These are phyloP conservation scores for Tribolium freemani DNA, from an alignment of 2,888 invertebrate genomes.

Conservation along the genomic window DNA sequence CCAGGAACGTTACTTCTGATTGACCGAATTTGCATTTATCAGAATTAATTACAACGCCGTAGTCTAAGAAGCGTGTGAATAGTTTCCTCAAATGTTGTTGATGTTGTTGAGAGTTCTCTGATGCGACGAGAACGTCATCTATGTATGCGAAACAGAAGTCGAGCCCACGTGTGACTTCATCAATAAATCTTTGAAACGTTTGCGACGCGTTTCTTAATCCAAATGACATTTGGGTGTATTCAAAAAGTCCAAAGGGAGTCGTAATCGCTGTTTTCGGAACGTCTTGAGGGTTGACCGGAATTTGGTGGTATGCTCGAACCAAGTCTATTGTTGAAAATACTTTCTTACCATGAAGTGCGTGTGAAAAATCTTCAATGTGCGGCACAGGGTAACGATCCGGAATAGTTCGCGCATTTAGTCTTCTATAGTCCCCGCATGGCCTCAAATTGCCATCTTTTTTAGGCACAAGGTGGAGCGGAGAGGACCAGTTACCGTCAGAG, in stretches of 20 bases:
- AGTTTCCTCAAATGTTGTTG: constrained; percentile 50
- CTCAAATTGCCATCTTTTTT: constrained; percentile 55
- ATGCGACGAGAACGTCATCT: constrained; percentile 58
- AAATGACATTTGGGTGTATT: constrained; percentile 58
- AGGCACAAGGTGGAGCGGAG: constrained; percentile 52
- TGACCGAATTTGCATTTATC: constrained; percentile 56
- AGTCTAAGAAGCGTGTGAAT: constrained; percentile 49
- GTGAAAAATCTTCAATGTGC: constrained; percentile 56
- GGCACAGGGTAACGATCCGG: constrained; percentile 54
- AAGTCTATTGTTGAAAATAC: constrained; percentile 59
- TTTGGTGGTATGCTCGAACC: constrained; percentile 59
- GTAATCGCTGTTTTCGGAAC: constrained; percentile 62
- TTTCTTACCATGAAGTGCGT: constrained; percentile 46
- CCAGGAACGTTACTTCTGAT: constrained; percentile 10
- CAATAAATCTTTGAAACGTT: constrained; percentile 64
- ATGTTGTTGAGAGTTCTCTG: constrained; percentile 47
- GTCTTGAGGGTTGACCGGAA: constrained; percentile 59
- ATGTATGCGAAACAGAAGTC: constrained; percentile 60
- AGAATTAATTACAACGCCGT: constrained; percentile 55
- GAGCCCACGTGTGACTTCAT: constrained; percentile 55
- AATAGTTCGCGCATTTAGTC: constrained; percentile 54
- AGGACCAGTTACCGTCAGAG: constrained; percentile 44
- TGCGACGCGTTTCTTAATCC: constrained; percentile 65
- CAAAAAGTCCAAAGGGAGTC: constrained; percentile 52
- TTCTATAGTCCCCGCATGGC: constrained; percentile 64